Conservation (phyloP, 64 coral and sea anemone species). For the Acropora tenuis region DNA sequence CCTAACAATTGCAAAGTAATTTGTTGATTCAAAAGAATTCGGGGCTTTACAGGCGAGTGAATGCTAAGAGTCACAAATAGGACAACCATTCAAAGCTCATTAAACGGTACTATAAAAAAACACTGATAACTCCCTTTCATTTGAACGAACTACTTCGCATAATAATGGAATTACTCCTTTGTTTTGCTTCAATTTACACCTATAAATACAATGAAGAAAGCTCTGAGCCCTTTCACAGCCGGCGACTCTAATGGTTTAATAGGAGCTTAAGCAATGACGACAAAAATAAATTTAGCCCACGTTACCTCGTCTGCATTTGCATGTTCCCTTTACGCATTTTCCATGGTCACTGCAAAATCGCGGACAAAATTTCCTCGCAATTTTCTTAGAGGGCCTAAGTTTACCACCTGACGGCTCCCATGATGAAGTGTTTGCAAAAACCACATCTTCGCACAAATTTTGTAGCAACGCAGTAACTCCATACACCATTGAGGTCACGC, state of each 20-base stretch:
- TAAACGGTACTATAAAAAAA: neutral
- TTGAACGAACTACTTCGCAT: no score
- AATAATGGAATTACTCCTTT: no score
- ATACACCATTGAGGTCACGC: slow-evolving; percentile 19
- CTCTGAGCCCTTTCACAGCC: no score
- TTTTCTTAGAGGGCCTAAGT: neutral
- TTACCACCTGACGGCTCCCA: slow-evolving; percentile 16
- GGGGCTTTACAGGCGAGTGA: neutral
- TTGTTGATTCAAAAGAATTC: neutral
- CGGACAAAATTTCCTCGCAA: slow-evolving; percentile 32
- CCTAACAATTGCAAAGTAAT: neutral
- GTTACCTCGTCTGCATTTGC: slow-evolving; percentile 52
- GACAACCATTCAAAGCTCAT: no score
- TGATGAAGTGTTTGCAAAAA: slow-evolving; percentile 7
- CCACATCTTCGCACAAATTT: slow-evolving; percentile 42
- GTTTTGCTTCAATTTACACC: no score
- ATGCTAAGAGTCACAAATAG: no score
- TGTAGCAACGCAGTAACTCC: slow-evolving; percentile 30
- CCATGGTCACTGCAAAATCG: slow-evolving; percentile 43
- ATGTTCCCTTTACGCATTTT: slow-evolving; percentile 48
- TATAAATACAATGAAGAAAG: no score
- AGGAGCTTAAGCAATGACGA: neutral
- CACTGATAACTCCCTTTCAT: no score
- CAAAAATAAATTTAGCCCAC: neutral
- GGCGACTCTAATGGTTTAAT: neutral